phyloP scores from a whole-genome alignment of 92 coral and sea anemone genomes.

The Siderastrea siderea region DNA sequence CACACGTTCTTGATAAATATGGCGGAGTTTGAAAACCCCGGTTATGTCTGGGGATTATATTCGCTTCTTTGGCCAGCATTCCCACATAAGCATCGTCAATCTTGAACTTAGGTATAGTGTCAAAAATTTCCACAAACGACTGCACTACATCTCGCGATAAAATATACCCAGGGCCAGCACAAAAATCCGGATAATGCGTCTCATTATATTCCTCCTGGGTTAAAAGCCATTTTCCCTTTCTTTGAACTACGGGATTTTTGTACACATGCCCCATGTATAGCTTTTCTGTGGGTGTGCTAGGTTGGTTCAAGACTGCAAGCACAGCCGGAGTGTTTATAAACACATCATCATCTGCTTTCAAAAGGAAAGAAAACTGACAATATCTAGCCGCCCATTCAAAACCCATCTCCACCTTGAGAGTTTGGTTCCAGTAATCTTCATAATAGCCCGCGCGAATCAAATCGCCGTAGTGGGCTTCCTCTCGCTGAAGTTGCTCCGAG shows the following conservation, averaged over 20 bases:
- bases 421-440: slow-evolving; percentile 41
- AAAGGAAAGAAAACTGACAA: slow-evolving; percentile 27
- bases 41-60: slow-evolving; percentile 2
- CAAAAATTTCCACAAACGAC: slow-evolving; percentile 30
- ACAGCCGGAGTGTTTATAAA: slow-evolving; percentile 32
- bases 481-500: slow-evolving; percentile 21
- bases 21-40: slow-evolving; percentile 36
- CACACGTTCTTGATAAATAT: slow-evolving; percentile 19
- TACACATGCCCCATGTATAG: slow-evolving; percentile 12
- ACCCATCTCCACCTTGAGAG: slow-evolving; percentile 46
- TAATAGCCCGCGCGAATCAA: slow-evolving; percentile 30
- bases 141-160: slow-evolving; percentile 25
- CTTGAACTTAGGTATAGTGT: slow-evolving; percentile 13
- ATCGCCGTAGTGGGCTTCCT: slow-evolving; percentile 29
- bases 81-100: slow-evolving; percentile 52
- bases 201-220: slow-evolving; percentile 26
- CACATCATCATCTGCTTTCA: slow-evolving; percentile 53
- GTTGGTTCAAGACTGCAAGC: neutral
- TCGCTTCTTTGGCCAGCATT: slow-evolving; percentile 33
- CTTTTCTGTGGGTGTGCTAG: slow-evolving; percentile 2
- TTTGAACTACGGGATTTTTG: slow-evolving; percentile 12
- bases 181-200: slow-evolving; percentile 36
- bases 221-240: slow-evolving; percentile 17
- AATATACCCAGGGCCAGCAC: slow-evolving; percentile 44
- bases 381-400: slow-evolving; percentile 52